Conservation (phyloP, 2,888 invertebrate species). For the Epirrhoe alternata region DNA sequence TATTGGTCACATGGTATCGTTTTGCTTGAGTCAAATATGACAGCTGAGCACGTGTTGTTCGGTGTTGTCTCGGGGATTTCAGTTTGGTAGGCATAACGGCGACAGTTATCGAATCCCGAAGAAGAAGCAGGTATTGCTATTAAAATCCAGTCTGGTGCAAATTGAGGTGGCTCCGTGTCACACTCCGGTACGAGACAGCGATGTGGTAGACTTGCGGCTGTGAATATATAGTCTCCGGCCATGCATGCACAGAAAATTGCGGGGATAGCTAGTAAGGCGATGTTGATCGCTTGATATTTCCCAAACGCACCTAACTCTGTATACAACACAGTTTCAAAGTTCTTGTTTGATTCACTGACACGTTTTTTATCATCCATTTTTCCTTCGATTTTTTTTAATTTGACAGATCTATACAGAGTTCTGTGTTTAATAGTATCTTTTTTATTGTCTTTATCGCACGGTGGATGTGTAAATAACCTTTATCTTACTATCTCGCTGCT, state of each 20-base stretch:
- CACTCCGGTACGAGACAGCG: conserved; percentile 70
- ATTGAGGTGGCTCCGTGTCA: conserved; percentile 62
- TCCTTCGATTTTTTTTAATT: conserved; percentile 40
- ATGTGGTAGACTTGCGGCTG: conserved; percentile 69
- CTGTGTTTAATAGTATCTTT: conserved; percentile 51
- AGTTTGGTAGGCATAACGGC: conserved; percentile 59
- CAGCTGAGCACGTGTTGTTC: conserved; percentile 58
- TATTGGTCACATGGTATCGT: conserved; percentile 66
- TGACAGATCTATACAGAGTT: conserved; percentile 43
- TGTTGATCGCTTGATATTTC: conserved; percentile 68
- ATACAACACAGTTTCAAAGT: conserved; percentile 69
- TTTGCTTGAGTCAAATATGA: conserved; percentile 63
- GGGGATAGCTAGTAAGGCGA: conserved; percentile 63
- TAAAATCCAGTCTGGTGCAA: conserved; percentile 66
- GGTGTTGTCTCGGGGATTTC: conserved; percentile 43
- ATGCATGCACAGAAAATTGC: conserved; percentile 68
- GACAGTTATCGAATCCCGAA: conserved; percentile 70
- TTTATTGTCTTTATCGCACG: conserved; percentile 34
- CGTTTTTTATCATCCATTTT: conserved; percentile 49
- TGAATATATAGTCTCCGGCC: conserved; percentile 76
- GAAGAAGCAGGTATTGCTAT: conserved; percentile 65
- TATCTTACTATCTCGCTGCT: conserved; percentile 25
- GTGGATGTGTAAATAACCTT: conserved; percentile 9
- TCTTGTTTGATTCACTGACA: conserved; percentile 54
- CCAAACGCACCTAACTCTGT: conserved; percentile 71